Percentiles rank a stretch among this genome's conserved stretches.
phyloP scores from a whole-genome alignment of 2,888 invertebrate genomes.

The Drosophila pseudotakahashii region DNA sequence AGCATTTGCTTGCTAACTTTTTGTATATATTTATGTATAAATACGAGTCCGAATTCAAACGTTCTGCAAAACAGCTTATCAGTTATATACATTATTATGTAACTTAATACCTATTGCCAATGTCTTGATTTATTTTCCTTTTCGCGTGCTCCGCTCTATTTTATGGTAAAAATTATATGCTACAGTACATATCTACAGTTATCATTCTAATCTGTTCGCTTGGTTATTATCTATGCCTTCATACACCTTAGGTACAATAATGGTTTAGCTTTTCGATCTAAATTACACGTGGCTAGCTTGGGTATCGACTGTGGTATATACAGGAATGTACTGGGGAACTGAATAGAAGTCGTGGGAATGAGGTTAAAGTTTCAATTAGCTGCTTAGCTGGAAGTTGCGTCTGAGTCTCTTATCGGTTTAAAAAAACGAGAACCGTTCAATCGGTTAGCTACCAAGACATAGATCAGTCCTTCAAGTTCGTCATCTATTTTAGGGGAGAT shows the following conservation, averaged over 20 bases:
- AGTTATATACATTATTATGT: conserved; percentile 63
- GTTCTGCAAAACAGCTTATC: conserved; percentile 55
- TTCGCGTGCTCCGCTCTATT: conserved; percentile 13
- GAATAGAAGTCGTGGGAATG: conserved; percentile 30
- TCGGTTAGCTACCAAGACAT: conserved; percentile 3
- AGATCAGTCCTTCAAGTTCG: conserved; percentile 4
- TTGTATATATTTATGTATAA: conserved; percentile 50
- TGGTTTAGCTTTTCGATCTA: conserved; percentile 66
- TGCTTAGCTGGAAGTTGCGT: conserved; percentile 23
- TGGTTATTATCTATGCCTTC: conserved; percentile 50
- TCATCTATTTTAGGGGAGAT: conserved; percentile 7
- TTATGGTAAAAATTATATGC: conserved; percentile 54
- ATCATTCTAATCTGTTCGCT: conserved; percentile 46
- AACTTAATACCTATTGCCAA: conserved; percentile 57
- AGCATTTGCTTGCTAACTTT: conserved; percentile 67
- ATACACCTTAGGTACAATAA: conserved; percentile 73
- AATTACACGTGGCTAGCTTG: conserved; percentile 39
- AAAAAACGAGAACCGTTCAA: neutral
- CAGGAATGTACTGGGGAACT: conserved; percentile 51
- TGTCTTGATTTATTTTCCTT: conserved; percentile 14
- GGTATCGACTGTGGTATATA: conserved; percentile 60
- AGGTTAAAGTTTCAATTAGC: conserved; percentile 36
- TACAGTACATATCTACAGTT: conserved; percentile 76
- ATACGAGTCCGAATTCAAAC: conserved; percentile 54
- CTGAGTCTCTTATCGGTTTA: conserved; percentile 1